Evolutionary conservation across 2,797 vertebrate genomes (phyloP).

Genomic region (Graptemys geographica): DNA sequence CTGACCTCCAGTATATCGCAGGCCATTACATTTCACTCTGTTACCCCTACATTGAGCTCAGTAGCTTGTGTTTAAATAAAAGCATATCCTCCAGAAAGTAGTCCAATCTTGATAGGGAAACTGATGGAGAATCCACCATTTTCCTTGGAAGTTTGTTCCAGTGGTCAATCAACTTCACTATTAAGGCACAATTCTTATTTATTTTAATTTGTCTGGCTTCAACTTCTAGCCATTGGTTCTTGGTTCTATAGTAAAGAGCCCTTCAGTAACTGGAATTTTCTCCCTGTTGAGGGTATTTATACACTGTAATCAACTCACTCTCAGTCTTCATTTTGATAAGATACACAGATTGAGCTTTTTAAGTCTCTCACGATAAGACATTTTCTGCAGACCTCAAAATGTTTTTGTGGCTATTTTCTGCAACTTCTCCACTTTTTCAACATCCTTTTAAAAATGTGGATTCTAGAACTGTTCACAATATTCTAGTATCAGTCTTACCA

Average conservation of each 20-base stretch:
- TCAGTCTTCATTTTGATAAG: background rate
- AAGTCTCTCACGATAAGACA: too few relatives aligned
- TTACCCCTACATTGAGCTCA: background rate
- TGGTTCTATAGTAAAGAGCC: background rate
- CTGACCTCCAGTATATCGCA: background rate
- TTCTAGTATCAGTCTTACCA: background rate
- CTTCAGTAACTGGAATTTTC: background rate
- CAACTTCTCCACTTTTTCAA: background rate
- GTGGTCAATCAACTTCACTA: conserved; percentile 23
- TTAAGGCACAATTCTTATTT: conserved; percentile 56
- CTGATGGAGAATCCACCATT: background rate
- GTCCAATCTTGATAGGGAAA: conserved; percentile 11
- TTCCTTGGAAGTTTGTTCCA: conserved; percentile 15
- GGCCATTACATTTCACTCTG: background rate
- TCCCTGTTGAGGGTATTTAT: background rate
- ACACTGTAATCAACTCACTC: background rate
- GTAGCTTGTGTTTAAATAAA: background rate
- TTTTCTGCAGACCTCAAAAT: too few relatives aligned
- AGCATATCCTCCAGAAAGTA: background rate
- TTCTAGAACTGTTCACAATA: background rate
- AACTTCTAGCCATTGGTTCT: background rate
- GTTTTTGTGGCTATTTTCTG: background rate
- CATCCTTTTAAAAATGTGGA: background rate
- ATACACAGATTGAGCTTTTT: background rate
- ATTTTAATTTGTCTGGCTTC: conserved; percentile 52